Conservation (phyloP, 1,140 invertebrate genomes). For the Bombus superbus region DNA sequence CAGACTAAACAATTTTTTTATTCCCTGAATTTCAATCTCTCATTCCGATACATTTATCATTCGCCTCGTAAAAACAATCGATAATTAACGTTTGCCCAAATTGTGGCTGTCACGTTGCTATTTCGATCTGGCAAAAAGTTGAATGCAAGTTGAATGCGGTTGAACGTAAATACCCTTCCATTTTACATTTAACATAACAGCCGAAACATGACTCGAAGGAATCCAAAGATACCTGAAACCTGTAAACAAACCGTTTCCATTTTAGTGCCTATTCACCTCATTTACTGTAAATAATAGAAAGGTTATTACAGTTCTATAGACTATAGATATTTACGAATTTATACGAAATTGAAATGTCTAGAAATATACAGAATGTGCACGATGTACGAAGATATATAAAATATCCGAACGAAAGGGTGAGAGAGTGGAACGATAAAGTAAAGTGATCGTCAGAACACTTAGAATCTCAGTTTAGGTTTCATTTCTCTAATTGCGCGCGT, state of each 20-base stretch:
- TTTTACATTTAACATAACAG: no score
- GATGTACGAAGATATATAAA: background rate
- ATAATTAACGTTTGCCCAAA: background rate
- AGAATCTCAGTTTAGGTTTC: background rate
- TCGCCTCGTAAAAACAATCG: background rate
- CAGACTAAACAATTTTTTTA: conserved; percentile 9
- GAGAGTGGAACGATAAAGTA: no score
- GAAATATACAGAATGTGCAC: no score
- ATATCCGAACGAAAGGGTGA: background rate
- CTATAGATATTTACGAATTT: background rate
- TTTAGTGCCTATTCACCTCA: background rate
- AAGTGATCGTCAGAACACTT: background rate
- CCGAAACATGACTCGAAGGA: no score
- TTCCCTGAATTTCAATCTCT: background rate
- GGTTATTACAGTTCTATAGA: background rate
- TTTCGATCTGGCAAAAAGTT: background rate
- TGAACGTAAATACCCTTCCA: background rate
- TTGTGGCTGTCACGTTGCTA: background rate
- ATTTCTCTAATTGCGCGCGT: background rate
- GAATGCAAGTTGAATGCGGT: no score
- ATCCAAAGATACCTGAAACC: background rate
- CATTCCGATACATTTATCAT: background rate
- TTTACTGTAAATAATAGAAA: background rate
- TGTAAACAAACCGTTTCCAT: no score
- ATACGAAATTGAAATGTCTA: no score